These are phyloP conservation scores for Rhamphomyia laevipes DNA, from an alignment of 2,888 invertebrate species.

Conservation along the genomic window DNA sequence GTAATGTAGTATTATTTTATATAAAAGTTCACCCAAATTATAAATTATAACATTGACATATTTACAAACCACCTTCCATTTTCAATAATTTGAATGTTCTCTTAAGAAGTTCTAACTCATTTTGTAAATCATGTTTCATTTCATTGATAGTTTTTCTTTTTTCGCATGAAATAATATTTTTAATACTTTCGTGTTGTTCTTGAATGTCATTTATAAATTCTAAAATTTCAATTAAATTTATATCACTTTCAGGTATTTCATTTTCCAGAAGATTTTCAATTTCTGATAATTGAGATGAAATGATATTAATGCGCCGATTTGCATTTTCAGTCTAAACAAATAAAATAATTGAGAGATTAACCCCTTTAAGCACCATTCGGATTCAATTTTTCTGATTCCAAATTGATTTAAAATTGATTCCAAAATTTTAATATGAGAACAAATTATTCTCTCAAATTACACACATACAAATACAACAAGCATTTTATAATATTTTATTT, in stretches of 20 bases:
- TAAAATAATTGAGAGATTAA: too few species aligned
- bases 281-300: not conserved
- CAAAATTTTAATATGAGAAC: too few species aligned
- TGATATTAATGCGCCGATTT: too few species aligned
- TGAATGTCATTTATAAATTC: not conserved
- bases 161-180: not conserved
- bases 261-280: not conserved
- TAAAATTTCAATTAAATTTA: conserved; percentile 1
- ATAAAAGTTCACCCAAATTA: not conserved
- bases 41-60: conserved; percentile 6
- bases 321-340: too few species aligned
- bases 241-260: not conserved
- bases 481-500: too few species aligned
- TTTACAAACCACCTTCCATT: conserved; percentile 12
- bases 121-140: conserved; percentile 11
- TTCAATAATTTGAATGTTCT: conserved; percentile 16
- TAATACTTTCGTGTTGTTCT: not conserved
- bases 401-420: too few species aligned
- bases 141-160: not conserved
- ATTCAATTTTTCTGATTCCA: too few species aligned
- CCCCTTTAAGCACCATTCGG: too few species aligned
- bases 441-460: too few species aligned
- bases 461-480: too few species aligned
- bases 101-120: conserved; percentile 17
- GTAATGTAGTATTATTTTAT: conserved; percentile 4